Percentiles rank a stretch among this genome's conserved stretches.
phyloP scores from a whole-genome alignment of 1,140 invertebrate genomes.

The Dendroctonus ponderosae region DNA sequence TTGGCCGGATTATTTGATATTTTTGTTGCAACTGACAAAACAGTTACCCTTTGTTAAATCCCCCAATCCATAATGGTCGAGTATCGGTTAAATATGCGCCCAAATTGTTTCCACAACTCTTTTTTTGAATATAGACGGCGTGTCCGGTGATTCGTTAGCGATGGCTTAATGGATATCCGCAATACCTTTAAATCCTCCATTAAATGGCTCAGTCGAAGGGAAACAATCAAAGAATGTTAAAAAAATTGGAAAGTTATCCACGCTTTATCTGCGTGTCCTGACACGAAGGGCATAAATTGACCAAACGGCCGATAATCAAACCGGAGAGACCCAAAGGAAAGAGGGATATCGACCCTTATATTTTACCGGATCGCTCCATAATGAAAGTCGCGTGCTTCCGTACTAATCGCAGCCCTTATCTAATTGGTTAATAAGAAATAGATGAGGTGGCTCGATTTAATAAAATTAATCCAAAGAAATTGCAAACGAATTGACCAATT shows the following conservation, averaged over 20 bases:
- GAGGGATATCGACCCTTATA: slow-evolving; percentile 18
- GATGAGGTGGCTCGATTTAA: too few relatives aligned
- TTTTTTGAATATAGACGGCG: too few relatives aligned
- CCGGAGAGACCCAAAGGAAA: slow-evolving; percentile 6
- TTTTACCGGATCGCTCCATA: slow-evolving; percentile 13
- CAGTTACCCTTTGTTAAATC: too few relatives aligned
- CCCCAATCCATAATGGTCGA: too few relatives aligned
- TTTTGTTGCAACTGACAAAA: not conserved
- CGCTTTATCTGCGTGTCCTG: slow-evolving; percentile 6
- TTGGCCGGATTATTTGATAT: not conserved
- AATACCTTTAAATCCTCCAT: too few relatives aligned
- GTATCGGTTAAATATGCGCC: too few relatives aligned
- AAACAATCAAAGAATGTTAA: not conserved
- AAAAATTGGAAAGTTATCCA: slow-evolving; percentile 14
- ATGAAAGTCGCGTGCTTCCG: slow-evolving; percentile 14
- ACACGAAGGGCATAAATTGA: slow-evolving; percentile 21
- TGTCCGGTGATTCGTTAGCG: too few relatives aligned
- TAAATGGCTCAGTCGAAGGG: not conserved
- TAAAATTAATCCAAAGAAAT: too few relatives aligned
- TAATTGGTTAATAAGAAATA: slow-evolving; percentile 13
- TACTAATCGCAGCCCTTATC: slow-evolving; percentile 14
- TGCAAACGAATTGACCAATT: too few relatives aligned
- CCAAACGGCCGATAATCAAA: slow-evolving; percentile 15
- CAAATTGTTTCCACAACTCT: too few relatives aligned
- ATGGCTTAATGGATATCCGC: too few relatives aligned